Percentiles rank a stretch among this genome's conserved stretches.
These are phyloP conservation scores for Callionymus lyra DNA, from an alignment of 2,113 vertebrate species.

Conservation along the genomic window DNA sequence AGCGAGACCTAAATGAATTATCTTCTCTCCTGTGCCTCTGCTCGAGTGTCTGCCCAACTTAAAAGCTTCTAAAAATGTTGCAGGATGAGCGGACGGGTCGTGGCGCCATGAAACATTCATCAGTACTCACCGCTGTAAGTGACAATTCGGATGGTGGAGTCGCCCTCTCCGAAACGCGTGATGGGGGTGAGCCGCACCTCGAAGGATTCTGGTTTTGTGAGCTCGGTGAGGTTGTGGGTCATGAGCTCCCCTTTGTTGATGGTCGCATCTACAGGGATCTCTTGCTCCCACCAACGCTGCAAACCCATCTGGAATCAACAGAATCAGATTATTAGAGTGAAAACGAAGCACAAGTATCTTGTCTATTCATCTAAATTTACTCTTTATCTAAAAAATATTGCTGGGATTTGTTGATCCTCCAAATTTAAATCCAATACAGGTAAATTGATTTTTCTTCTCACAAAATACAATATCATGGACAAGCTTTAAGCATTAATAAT, in stretches of 20 bases:
- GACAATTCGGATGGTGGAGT: conserved; percentile 88
- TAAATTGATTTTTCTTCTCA: too few species aligned
- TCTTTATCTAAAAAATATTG: too few species aligned
- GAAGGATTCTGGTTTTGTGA: conserved; percentile 90
- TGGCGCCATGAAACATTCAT: background rate
- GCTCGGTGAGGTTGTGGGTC: conserved; percentile 91
- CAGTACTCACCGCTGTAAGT: conserved; percentile 87
- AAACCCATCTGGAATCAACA: conserved; percentile 74
- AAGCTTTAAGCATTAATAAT: too few species aligned
- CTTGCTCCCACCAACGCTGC: conserved; percentile 96
- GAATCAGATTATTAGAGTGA: too few species aligned
- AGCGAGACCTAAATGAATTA: conserved; percentile 1
- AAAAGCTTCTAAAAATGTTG: background rate
- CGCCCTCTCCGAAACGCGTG: conserved; percentile 90
- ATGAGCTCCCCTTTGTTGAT: conserved; percentile 91
- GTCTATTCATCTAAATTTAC: too few species aligned
- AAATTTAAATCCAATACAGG: too few species aligned
- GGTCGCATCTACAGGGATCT: conserved; percentile 83
- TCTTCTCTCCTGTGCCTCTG: background rate
- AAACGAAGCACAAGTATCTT: too few species aligned
- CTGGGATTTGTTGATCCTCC: too few species aligned
- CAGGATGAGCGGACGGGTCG: background rate
- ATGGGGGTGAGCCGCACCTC: conserved; percentile 93
- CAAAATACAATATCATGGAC: too few species aligned
- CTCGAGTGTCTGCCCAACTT: background rate